Base-by-base conservation (phyloP, 2,888 invertebrate genomes). In the Mesorhabditis belari region DNA sequence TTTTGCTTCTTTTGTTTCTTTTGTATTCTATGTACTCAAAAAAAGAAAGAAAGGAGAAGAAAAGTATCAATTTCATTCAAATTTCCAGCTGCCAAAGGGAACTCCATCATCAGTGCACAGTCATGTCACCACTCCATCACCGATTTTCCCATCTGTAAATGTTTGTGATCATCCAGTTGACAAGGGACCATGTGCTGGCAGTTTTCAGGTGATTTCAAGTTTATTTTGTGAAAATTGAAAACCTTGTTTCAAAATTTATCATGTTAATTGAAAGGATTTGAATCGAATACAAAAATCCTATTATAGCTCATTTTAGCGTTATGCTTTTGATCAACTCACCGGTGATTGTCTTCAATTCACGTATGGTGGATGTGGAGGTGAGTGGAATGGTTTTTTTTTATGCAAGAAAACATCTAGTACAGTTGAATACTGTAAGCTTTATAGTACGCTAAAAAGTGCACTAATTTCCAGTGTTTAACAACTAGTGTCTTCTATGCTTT, bases 131-230 rank as follows among this genome's bases (percentile, higher is more conserved):
- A 19, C 52, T 51, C 9, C 9, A n/a, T 4, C 19, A 25, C 29
- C 50, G 50, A 55, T 55, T 61, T 44, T 56, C 0, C 57, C 66
- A 12, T 52, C 62, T 35, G 49, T 60, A 19, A 71, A 79, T 61
- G 62, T 74, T 19, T 83, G 83, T 69, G 69, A 71, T 5, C 71
- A 79, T 57, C 68, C 73, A 3, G 73, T 77, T 55, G 81, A 82
- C 26, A 57, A 67, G 49, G 83, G 83, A 3, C 67, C 66, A 6
- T 81, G 80, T 58, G 55, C 68, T 21, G 74, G 79, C 50, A 58
- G 62, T 23, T 74, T 71, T 60, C 68, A 60, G 27, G n/a, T 35
- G 17, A 12, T 35, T 35, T 35, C 17, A 6, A 17, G 35, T 35
- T 17, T 17, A 17, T 35, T 17, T 17, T 35, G 6, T 35, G 35